These are phyloP conservation scores for Trachops cirrhosus DNA, from an alignment of 2,797 vertebrate genomes.

Conservation along the genomic window DNA sequence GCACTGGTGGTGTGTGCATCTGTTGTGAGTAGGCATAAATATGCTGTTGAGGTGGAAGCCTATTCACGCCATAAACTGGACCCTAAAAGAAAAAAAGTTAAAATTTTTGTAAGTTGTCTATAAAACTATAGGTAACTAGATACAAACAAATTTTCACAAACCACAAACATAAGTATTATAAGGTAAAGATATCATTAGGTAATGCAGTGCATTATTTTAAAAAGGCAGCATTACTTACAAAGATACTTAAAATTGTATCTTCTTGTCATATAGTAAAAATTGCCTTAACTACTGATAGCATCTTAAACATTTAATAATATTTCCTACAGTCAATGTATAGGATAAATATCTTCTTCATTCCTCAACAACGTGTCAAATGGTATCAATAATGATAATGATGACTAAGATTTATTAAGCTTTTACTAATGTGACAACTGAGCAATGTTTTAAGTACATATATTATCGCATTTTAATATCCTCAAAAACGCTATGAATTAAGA, in stretches of 20 bases:
- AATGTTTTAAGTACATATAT: background rate
- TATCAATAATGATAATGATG: background rate
- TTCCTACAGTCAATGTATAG: background rate
- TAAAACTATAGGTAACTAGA: conserved; percentile 3
- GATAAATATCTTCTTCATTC: background rate
- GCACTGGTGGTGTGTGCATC: conserved; percentile 94
- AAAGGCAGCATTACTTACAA: background rate
- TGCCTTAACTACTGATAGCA: background rate
- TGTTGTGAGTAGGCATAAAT: conserved; percentile 94
- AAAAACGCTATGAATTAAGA: conserved; percentile 46
- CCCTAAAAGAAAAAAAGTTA: conserved; percentile 82
- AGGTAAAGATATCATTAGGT: background rate
- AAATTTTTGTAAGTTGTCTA: conserved; percentile 2
- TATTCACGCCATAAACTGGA: conserved; percentile 93
- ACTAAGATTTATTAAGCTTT: background rate
- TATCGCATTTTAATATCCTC: conserved; percentile 37
- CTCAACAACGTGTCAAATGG: conserved; percentile 13
- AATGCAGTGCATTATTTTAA: background rate
- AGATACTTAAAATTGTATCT: background rate
- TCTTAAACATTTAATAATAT: conserved; percentile 19
- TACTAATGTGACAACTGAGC: conserved; percentile 21
- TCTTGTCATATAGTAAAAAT: background rate
- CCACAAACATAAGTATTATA: background rate
- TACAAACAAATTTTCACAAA: conserved; percentile 37
- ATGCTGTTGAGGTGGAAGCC: conserved; percentile 94